Conservation (phyloP, 2,888 invertebrate species). For the Sminthurinus aureus region DNA sequence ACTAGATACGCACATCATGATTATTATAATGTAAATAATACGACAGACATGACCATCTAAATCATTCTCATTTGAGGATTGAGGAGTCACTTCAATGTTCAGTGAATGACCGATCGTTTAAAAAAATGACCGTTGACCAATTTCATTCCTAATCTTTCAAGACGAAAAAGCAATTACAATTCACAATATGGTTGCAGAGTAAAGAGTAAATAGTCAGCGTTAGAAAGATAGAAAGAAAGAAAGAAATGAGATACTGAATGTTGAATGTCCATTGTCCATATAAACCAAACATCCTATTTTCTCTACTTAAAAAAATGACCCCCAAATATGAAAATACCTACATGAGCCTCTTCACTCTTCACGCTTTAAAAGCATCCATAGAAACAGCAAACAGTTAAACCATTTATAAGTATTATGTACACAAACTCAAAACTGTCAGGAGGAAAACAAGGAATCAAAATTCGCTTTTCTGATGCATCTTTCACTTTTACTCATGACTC, state of each 20-base stretch:
- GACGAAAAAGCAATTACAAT: too few species aligned
- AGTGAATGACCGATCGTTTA: background rate
- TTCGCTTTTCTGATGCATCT: too few species aligned
- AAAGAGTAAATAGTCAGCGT: background rate
- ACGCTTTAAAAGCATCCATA: too few species aligned
- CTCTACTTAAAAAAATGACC: too few species aligned
- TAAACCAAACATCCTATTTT: background rate
- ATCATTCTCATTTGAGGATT: background rate
- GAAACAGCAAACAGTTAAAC: too few species aligned
- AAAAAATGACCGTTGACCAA: background rate
- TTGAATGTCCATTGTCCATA: too few species aligned
- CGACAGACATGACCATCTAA: background rate
- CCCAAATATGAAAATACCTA: too few species aligned
- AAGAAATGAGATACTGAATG: background rate
- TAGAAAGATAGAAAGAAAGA: background rate
- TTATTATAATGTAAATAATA: background rate
- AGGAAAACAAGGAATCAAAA: too few species aligned
- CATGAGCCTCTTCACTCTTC: too few species aligned
- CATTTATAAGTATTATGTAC: too few species aligned
- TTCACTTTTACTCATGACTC: background rate
- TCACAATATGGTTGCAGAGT: background rate
- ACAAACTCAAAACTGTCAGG: too few species aligned
- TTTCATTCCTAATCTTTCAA: background rate
- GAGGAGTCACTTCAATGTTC: background rate
- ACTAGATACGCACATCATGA: too few species aligned